Base-by-base conservation (phyloP, 2,113 vertebrate genomes). In the Chlorodrepanis virens region DNA sequence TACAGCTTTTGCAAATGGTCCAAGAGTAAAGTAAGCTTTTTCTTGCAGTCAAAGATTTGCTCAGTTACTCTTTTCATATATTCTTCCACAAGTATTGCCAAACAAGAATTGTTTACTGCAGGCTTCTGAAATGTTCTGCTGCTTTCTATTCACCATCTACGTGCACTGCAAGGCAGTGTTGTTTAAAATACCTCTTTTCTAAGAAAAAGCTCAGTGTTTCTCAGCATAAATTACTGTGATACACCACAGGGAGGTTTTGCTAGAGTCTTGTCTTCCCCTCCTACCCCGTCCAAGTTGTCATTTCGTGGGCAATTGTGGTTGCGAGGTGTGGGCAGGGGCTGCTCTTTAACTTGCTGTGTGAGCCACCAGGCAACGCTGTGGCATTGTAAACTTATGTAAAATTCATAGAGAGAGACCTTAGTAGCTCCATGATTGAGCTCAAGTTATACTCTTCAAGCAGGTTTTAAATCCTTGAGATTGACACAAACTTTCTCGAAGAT, bases 11-110 rank as follows among this genome's bases (percentile, higher is more conserved):
- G 95, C 96, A 96, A 94, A 95, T 90, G 88, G 93, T 93, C 96
- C 94, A 97, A 96, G 77, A 97, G 91, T 81, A 94, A 97, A 96
- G 93, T 82, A 97, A 97, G 94, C 90, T 96, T 98, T 96, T 95
- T 96, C 96, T 96, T 96, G 91, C 82, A 53, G 82, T 95, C 79
- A 71, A 90, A 93, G 80, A 97, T 95, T 96, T 96, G 93, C 93
- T 93, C 3, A 5, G 82, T 80, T 95, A 71, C 45, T 89, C 65
- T 95, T 96, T 96, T 78, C 44, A 56, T 75, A 82, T 76, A 79
- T 91, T 87, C 97, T 94, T 94, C 81, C 61, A 81, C 71, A 94
- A 85, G 29, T 92, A n/a, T 76, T 95, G 82, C 87, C 69, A 93
- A 94, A 95, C 61, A 78, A 54, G 91, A 89, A 81, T 59, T 94